Evolutionary conservation across 2,888 invertebrate genomes (phyloP).

Genomic region (Drosophila kuntzei): DNA sequence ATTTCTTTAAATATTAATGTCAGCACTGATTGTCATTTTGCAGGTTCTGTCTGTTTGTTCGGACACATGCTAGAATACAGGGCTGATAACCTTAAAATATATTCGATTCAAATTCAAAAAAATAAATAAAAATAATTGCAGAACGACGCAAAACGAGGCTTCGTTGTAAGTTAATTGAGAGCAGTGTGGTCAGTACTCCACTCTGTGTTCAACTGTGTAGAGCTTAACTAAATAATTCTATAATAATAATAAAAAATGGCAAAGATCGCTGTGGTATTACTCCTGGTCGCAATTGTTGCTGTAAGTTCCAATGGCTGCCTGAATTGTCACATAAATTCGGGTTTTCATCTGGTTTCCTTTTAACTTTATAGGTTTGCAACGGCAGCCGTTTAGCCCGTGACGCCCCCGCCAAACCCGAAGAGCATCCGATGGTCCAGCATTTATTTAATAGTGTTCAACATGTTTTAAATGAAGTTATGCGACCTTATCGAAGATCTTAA

Average conservation of each 20-base stretch:
- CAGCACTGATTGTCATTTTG: too few species aligned
- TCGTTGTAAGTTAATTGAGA: conserved; percentile 19
- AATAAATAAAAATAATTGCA: background rate
- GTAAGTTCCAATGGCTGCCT: conserved; percentile 36
- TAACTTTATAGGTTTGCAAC: conserved; percentile 17
- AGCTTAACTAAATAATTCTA: conserved; percentile 24
- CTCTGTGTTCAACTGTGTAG: conserved; percentile 42
- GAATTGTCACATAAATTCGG: background rate
- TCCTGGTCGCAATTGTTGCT: conserved; percentile 52
- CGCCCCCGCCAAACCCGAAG: too few species aligned
- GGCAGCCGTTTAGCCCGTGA: conserved; percentile 34
- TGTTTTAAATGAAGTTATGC: too few species aligned
- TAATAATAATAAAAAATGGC: conserved; percentile 52
- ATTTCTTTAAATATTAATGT: too few species aligned
- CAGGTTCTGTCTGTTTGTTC: too few species aligned
- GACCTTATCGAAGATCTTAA: background rate
- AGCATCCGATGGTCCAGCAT: too few species aligned
- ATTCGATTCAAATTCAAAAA: too few species aligned
- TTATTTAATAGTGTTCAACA: too few species aligned
- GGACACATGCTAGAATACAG: too few species aligned
- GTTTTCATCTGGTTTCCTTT: background rate
- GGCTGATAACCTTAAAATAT: too few species aligned
- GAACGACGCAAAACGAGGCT: conserved; percentile 44
- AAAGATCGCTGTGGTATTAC: conserved; percentile 49
- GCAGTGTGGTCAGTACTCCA: conserved; percentile 47